Percentiles rank a stretch among this genome's conserved stretches.
These are phyloP conservation scores for Neosalanx taihuensis DNA, from an alignment of 2,797 vertebrate genomes.

Conservation along the genomic window DNA sequence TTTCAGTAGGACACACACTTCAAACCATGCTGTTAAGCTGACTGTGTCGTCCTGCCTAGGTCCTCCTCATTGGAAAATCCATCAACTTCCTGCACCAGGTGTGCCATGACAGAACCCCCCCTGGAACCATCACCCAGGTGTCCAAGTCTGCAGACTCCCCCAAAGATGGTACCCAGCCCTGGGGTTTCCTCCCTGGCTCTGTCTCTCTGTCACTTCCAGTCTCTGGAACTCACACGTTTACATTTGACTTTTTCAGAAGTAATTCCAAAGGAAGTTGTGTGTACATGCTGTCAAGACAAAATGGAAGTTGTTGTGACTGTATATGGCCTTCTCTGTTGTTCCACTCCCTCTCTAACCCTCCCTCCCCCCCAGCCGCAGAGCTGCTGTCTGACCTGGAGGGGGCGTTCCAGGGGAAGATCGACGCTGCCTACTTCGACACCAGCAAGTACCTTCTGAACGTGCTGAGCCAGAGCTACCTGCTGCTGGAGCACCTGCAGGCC, in stretches of 20 bases:
- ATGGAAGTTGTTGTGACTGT: no score
- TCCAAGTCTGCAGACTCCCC: conserved; percentile 84
- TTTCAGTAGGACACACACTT: not conserved
- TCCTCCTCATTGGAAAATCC: conserved; percentile 95
- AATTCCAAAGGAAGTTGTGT: no score
- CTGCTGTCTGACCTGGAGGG: conserved; percentile 94
- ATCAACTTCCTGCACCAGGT: conserved; percentile 99
- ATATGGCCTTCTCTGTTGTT: not conserved
- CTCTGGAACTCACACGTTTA: not conserved
- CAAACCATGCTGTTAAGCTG: not conserved
- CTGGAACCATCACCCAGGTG: conserved; percentile 85
- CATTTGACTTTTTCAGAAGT: no score
- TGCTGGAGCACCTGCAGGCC: conserved; percentile 96
- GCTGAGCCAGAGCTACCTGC: conserved; percentile 90
- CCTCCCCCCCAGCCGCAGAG: conserved; percentile 76
- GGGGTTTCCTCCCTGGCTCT: no score
- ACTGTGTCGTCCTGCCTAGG: conserved; percentile 66
- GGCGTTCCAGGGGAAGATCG: conserved; percentile 93
- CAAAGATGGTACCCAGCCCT: conserved; percentile 79
- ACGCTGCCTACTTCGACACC: conserved; percentile 94
- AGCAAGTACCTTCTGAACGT: conserved; percentile 94
- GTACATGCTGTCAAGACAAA: no score
- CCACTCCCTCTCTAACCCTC: not conserved
- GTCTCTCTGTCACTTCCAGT: not conserved
- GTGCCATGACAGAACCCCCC: conserved; percentile 91